Evolutionary conservation across 2,797 vertebrate species (phyloP).

Genomic region (Coregonus sp.): DNA sequence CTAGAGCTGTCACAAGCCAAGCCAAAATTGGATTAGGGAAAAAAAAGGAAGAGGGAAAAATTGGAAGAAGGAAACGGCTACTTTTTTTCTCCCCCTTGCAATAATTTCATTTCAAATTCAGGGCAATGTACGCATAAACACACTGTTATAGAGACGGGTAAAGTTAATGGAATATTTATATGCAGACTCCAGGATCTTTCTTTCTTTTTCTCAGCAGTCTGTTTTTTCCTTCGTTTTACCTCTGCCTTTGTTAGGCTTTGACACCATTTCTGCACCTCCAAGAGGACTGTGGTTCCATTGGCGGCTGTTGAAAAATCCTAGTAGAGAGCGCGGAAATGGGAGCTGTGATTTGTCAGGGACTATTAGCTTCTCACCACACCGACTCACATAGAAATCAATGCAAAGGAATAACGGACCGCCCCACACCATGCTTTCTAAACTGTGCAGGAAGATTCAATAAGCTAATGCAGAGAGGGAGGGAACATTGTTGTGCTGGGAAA

Average conservation of each 20-base stretch:
- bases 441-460: constrained; percentile 43
- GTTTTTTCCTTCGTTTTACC: constrained; percentile 40
- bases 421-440: constrained; percentile 27
- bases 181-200: constrained; percentile 64
- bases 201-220: constrained; percentile 56
- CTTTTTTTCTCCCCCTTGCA: constrained; percentile 49
- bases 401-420: constrained; percentile 18
- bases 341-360: constrained; percentile 37
- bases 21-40: constrained; percentile 79
- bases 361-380: constrained; percentile 38
- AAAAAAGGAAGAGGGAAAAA: constrained; percentile 75
- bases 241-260: constrained; percentile 68
- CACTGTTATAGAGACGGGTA: constrained; percentile 67
- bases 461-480: constrained; percentile 35
- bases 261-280: constrained; percentile 62
- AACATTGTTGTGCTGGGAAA: constrained; percentile 38
- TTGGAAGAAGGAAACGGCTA: constrained; percentile 76
- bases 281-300: constrained; percentile 48
- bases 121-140: constrained; percentile 70
- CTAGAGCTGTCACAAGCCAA: constrained; percentile 73
- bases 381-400: constrained; percentile 28
- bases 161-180: constrained; percentile 83
- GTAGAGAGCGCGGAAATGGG: constrained; percentile 31
- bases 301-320: constrained; percentile 41
- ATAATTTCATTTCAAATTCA: constrained; percentile 80